Percentiles rank a stretch among this genome's conserved stretches.
phyloP scores from a whole-genome alignment of 2,888 invertebrate genomes.

The Marasmarcha lunaedactyla region DNA sequence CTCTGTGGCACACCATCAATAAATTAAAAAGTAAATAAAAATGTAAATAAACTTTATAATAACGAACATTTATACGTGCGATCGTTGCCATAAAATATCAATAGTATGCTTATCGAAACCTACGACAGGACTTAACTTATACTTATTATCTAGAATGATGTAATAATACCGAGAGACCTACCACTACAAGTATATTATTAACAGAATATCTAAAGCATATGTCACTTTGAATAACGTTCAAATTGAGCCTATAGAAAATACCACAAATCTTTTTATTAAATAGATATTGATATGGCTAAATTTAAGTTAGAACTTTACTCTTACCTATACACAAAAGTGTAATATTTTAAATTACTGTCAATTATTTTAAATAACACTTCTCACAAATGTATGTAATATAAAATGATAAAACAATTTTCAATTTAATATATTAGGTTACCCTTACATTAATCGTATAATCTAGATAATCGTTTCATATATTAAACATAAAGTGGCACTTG shows the following conservation, averaged over 20 bases:
- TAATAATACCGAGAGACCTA: slow-evolving; percentile 68
- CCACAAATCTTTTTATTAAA: slow-evolving; percentile 71
- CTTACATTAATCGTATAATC: slow-evolving; percentile 71
- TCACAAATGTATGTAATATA: slow-evolving; percentile 71
- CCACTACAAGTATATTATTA: slow-evolving; percentile 67
- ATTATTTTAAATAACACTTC: slow-evolving; percentile 59
- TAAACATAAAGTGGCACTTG: slow-evolving; percentile 84
- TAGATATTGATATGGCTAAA: slow-evolving; percentile 73
- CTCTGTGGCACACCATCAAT: slow-evolving; percentile 70
- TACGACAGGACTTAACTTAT: slow-evolving; percentile 53
- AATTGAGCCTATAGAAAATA: slow-evolving; percentile 72
- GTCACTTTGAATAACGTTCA: slow-evolving; percentile 71
- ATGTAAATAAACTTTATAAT: slow-evolving; percentile 66
- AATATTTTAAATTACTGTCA: slow-evolving; percentile 68
- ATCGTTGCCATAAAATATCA: slow-evolving; percentile 66
- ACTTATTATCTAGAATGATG: slow-evolving; percentile 50
- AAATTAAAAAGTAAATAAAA: slow-evolving; percentile 67
- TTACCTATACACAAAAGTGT: slow-evolving; percentile 71
- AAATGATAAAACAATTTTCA: slow-evolving; percentile 73
- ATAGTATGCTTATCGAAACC: slow-evolving; percentile 57
- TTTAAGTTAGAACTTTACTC: slow-evolving; percentile 69
- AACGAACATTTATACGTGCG: slow-evolving; percentile 64
- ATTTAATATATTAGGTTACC: slow-evolving; percentile 70
- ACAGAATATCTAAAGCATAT: slow-evolving; percentile 71
- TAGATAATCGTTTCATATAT: slow-evolving; percentile 73